Evolutionary conservation across 2,113 vertebrate genomes (phyloP).

Genomic region (Dolichotis patagonum): DNA sequence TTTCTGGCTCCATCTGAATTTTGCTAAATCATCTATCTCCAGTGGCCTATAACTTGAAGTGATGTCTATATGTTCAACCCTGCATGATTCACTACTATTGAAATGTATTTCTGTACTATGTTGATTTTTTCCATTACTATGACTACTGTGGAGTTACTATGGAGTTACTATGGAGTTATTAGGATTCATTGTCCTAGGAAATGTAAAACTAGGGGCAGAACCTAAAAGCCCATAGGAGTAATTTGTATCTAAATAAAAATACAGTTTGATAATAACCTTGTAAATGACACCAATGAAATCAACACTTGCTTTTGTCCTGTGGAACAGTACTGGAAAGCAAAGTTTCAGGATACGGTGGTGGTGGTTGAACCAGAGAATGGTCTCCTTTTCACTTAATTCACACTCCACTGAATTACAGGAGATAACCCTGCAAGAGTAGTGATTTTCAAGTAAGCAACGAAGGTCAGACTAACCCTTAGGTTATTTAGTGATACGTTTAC

Average conservation of each 20-base stretch:
- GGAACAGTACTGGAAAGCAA: neutral
- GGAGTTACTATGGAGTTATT: constrained; percentile 33
- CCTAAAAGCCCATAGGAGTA: neutral
- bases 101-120: constrained; percentile 24
- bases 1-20: constrained; percentile 41
- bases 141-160: too few relatives aligned
- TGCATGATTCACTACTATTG: neutral
- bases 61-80: constrained; percentile 1
- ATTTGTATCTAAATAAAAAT: constrained; percentile 63
- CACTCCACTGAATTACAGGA: neutral
- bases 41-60: constrained; percentile 5
- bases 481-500: constrained; percentile 53
- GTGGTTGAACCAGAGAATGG: neutral
- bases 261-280: constrained; percentile 22
- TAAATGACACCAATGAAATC: neutral
- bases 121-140: constrained; percentile 57
- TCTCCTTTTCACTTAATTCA: neutral
- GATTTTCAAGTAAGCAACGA: constrained; percentile 39
- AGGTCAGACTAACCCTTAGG: constrained; percentile 37
- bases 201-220: constrained; percentile 17
- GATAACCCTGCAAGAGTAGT: constrained; percentile 15
- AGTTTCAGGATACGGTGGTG: neutral
- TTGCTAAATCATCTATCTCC: constrained; percentile 38
- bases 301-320: neutral
- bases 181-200: neutral